A percentile compares a stretch with the other conserved stretches of the same genome.
phyloP scores from a whole-genome alignment of 2,888 invertebrate genomes.

The Polydrusus pterygomalis region DNA sequence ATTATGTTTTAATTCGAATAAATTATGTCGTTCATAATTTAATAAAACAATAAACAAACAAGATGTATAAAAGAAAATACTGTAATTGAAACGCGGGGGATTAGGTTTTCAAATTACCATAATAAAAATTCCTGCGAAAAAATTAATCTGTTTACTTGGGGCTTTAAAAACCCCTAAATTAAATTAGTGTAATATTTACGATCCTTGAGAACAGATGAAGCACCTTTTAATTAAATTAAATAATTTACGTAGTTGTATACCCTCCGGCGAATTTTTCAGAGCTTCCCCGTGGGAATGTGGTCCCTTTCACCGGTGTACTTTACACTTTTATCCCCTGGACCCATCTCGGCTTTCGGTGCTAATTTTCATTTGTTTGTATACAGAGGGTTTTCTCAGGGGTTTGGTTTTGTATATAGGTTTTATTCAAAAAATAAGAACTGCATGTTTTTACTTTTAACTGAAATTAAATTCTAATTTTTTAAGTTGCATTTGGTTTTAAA shows the following conservation, averaged over 20 bases:
- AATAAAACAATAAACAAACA: slow-evolving; percentile 43
- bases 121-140: slow-evolving; percentile 50
- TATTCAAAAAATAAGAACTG: neutral
- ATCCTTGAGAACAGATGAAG: slow-evolving; percentile 52
- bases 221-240: slow-evolving; percentile 69
- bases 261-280: slow-evolving; percentile 42
- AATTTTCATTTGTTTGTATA: slow-evolving; percentile 24
- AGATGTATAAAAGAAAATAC: slow-evolving; percentile 41
- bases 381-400: neutral
- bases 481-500: no score
- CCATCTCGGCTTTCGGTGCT: slow-evolving; percentile 25
- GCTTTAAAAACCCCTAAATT: slow-evolving; percentile 50
- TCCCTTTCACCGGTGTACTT: slow-evolving; percentile 32
- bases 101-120: slow-evolving; percentile 46
- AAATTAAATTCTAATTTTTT: no score
- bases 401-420: neutral
- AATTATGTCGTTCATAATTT: slow-evolving; percentile 9
- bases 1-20: neutral
- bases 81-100: slow-evolving; percentile 26
- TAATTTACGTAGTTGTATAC: slow-evolving; percentile 65
- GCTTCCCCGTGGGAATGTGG: slow-evolving; percentile 35
- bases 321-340: slow-evolving; percentile 33
- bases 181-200: slow-evolving; percentile 59
- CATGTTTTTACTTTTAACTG: no score
- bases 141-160: slow-evolving; percentile 52